Base-by-base conservation (phyloP, 2,888 invertebrate genomes). In the Caenorhabditis wallacei region DNA sequence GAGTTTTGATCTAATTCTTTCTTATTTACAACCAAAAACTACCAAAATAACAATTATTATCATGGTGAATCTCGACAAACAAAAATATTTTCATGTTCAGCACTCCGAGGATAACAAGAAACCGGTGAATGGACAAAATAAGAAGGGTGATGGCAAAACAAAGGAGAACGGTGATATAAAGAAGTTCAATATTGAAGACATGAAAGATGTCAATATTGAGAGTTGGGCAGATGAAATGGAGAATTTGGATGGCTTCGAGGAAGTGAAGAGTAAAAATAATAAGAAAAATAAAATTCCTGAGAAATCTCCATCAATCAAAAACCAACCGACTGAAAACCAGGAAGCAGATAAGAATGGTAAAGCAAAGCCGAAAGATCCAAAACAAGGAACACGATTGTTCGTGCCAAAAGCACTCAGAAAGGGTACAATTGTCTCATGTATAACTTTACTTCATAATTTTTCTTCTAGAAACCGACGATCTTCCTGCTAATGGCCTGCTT, bases 331-430 rank as follows among this genome's bases (percentile, higher is more conserved):
- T 24, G 18, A n/a, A 18, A 61, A 54, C 20, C 43, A 35, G 26
- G 53, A 66, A 10, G 40, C 59, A 13, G 66, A 82, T 5, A 69
- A 69, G 22, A 43, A 51, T 35, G n/a, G 11, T 3, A 84, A 71
- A 69, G 18, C 40, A 1, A 61, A 70, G 43, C 16, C 51, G 10
- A 74, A 66, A 30, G 69, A 64, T 20, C 69, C 71, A n/a, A 79
- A 79, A 43, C 70, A 80, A 43, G 78, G 71, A 26, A 72, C 69
- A 26, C 66, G 78, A 4, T 26, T 82, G 40, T 82, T 82, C 46
- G 76, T 82, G 3, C 82, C 82, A n/a, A 82, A 78, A 30, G 82
- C 82, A n/a, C 18, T 82, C 1, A 51, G 82, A 22, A 82, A 82
- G 72, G 80, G 80, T 75, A 20, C 2, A 10, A 10, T 13, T 40